Evolutionary conservation across 2,888 invertebrate genomes (phyloP), one percentile per base, ranked within the genome.

Genomic region (Germaria angustata): DNA sequence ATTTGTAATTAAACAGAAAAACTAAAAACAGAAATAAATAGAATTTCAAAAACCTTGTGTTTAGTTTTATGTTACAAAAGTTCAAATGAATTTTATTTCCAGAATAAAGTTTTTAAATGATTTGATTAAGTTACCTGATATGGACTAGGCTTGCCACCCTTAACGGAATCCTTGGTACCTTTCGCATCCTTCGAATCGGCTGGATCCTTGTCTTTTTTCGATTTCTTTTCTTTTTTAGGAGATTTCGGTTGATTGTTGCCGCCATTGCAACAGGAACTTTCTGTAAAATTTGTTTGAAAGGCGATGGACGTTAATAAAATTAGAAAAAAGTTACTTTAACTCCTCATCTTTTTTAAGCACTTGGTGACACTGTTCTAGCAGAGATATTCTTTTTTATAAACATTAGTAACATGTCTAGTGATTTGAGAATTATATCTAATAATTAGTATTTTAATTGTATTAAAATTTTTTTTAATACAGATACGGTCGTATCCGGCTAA

Each of bases 191-290:
- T 93, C 88, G 94, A 93, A 89, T 94, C 93, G 89, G 91, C 87
- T 84, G 89, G 90, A 88, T 93, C 93, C 92, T 92, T 92, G 92
- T 93, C 93, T 92, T 92, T 94, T 91, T 95, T 95, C 84, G 94
- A 93, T 89, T 95, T 95, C 88, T 94, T 93, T 86, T 94, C 94
- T 90, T 95, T 95, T 85, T 93, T 92, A 76, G 92, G 89, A 87
- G 94, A 93, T 75, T 95, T 94, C 65, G 94, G 94, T 85, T 94
- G 94, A 76, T 93, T 93, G 84, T 92, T 91, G 79, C 92, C 92
- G 75, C 93, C 95, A 86, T 94, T 94, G 92, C 96, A 96, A 92
- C 96, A 96, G 84, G 95, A 94, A 91, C 96, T 96, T 90, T 97
- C 97, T 94, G 28, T 0, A 34, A 66, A 49, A 69, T 49, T 39